A percentile compares a stretch with the other conserved stretches of the same genome.
phyloP scores from a whole-genome alignment of 2,797 vertebrate species.

The Enteromius argenteus region DNA sequence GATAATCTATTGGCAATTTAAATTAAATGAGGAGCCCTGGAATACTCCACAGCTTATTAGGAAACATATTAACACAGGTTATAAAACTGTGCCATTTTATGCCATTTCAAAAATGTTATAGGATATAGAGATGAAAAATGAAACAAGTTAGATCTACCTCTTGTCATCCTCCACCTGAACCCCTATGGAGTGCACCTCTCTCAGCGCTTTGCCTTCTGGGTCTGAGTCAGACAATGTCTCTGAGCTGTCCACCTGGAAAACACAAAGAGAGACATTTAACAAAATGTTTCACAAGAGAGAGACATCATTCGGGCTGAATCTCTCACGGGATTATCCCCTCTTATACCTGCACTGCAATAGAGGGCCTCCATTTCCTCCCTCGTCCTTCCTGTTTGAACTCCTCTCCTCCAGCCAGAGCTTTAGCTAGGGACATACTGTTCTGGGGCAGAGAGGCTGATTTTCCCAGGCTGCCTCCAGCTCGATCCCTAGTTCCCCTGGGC shows the following conservation, averaged over 20 bases:
- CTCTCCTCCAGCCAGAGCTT: constrained; percentile 73
- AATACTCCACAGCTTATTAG: not conserved
- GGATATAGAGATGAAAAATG: not conserved
- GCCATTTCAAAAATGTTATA: not conserved
- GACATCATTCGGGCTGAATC: not conserved
- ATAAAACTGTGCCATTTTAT: not conserved
- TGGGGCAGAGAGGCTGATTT: constrained; percentile 82
- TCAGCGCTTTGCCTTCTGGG: constrained; percentile 88
- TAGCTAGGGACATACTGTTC: constrained; percentile 86
- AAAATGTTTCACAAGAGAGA: constrained; percentile 24
- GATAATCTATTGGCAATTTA: not conserved
- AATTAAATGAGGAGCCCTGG: not conserved
- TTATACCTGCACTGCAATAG: constrained; percentile 93
- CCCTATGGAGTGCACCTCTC: constrained; percentile 96
- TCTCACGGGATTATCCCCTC: not conserved
- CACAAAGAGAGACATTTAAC: constrained; percentile 29
- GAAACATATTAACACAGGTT: not conserved
- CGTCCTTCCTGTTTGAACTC: constrained; percentile 86
- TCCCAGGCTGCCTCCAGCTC: constrained; percentile 75
- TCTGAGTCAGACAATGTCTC: constrained; percentile 96
- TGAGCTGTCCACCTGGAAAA: constrained; percentile 83
- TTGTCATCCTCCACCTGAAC: constrained; percentile 98
- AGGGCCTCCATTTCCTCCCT: constrained; percentile 91
- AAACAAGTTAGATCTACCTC: constrained; percentile 77
- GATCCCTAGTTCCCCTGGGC: constrained; percentile 68